phyloP scores from a whole-genome alignment of 1,140 invertebrate species.

The Berghia stephanieae region DNA sequence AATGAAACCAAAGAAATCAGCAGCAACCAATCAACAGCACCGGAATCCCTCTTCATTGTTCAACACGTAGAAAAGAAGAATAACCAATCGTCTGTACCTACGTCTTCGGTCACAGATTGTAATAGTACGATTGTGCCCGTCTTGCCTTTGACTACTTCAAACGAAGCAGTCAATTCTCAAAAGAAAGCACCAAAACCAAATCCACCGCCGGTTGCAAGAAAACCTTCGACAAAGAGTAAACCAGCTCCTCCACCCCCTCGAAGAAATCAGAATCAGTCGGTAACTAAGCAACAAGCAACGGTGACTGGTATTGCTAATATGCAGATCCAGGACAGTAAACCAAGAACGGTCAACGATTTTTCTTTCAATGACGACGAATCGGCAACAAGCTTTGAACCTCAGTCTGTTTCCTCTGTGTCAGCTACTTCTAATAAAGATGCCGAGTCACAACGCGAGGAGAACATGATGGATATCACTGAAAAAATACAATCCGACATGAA shows the following conservation, averaged over 20 bases:
- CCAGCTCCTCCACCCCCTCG: neutral
- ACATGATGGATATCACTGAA: constrained; percentile 33
- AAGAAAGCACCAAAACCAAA: too few relatives aligned
- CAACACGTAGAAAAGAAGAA: too few relatives aligned
- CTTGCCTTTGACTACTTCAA: too few relatives aligned
- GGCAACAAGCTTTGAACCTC: constrained; percentile 51
- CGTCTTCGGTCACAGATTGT: too few relatives aligned
- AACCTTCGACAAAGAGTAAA: constrained; percentile 5
- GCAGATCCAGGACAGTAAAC: neutral
- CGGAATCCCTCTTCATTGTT: too few relatives aligned
- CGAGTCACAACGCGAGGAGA: neutral
- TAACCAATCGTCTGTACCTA: too few relatives aligned
- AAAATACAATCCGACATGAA: constrained; percentile 42
- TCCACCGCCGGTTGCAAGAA: neutral
- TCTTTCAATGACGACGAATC: constrained; percentile 44
- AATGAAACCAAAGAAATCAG: neutral
- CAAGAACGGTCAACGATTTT: neutral
- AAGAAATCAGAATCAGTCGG: neutral
- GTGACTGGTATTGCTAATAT: neutral
- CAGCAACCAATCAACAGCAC: neutral
- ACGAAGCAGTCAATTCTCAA: too few relatives aligned
- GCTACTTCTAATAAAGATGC: neutral
- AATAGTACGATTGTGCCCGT: too few relatives aligned
- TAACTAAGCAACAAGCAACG: neutral
- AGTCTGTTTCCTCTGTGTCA: constrained; percentile 52